Base-by-base conservation (phyloP, 2,113 vertebrate genomes). In the Notiomystis cincta region DNA sequence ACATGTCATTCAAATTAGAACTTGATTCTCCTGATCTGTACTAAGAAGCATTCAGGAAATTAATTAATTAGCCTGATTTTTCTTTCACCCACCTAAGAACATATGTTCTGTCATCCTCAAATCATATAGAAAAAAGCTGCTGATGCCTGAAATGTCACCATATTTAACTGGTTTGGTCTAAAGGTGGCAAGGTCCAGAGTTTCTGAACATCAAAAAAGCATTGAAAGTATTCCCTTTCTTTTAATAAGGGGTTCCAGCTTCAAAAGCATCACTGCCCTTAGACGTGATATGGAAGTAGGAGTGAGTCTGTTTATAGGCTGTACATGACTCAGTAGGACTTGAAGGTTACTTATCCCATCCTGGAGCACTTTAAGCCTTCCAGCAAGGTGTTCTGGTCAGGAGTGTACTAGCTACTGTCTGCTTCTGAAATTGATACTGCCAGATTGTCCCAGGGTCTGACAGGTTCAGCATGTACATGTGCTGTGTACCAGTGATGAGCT, bases 401-500 rank as follows among this genome's bases (percentile, higher is more conserved):
- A 22, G 9, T 40, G 15, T 40, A 27, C 15, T 20, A 35, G 28
- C 25, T n/a, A 71, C 28, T n/a, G 7, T 40, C 20, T 78, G 38
- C 58, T 51, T 24, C 40, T 83, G 81, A 44, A 69, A 30, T 65
- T 38, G 24, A 9, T 47, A 28, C n/a, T 87, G 14, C 45, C 44
- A 71, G 44, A 10, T 35, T 71, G 44, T 66, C 12, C 33, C 12
- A 70, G 73, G 31, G 42, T 37, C 11, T 58, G 33, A 19, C 24
- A 56, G 21, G 12, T 78, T 92, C 51, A 66, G 48, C 35, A 40
- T 40, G 33, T 56, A 11, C 10, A 1, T 35, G 35, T 62, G 6
- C 14, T 64, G 0, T 15, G 30, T 42, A 14, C 28, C 0, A 2
- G 2, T n/a, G 44, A 15, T 44, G 47, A 89, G 28, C 8, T 47